Percentiles rank a stretch among this genome's conserved stretches.
Conservation (phyloP, 2,113 vertebrate species). For the Dipodomys stephensi region DNA sequence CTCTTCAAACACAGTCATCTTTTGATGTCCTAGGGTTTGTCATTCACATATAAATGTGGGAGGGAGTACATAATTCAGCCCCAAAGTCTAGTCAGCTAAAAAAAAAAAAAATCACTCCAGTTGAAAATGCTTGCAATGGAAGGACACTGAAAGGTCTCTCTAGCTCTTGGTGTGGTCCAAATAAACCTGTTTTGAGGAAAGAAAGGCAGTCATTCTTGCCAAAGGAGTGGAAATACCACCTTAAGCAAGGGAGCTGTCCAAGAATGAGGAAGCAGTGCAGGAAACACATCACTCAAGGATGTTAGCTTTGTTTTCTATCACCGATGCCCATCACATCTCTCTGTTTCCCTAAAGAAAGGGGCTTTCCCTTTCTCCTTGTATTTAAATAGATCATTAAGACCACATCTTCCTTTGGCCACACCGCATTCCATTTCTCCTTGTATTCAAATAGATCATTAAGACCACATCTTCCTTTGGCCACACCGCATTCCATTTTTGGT, state of each 20-base stretch:
- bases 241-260: neutral
- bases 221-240: constrained; percentile 47
- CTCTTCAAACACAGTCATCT: neutral
- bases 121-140: constrained; percentile 75
- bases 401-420: constrained; percentile 77
- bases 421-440: constrained; percentile 76
- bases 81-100: neutral
- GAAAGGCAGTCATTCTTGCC: constrained; percentile 50
- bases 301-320: constrained; percentile 49
- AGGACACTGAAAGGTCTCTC: constrained; percentile 68
- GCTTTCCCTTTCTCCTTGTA: constrained; percentile 25
- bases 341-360: neutral
- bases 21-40: neutral
- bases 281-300: neutral
- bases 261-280: constrained; percentile 36
- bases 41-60: neutral
- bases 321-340: constrained; percentile 43
- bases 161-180: constrained; percentile 55
- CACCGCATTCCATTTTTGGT: constrained; percentile 80
- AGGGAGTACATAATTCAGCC: neutral
- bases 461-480: constrained; percentile 73
- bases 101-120: constrained; percentile 1
- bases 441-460: constrained; percentile 69
- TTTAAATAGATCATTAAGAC: constrained; percentile 66
- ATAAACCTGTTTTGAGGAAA: constrained; percentile 42